Base-by-base conservation (phyloP, 2,888 invertebrate genomes). In the Xanthorhoe spadicearia region DNA sequence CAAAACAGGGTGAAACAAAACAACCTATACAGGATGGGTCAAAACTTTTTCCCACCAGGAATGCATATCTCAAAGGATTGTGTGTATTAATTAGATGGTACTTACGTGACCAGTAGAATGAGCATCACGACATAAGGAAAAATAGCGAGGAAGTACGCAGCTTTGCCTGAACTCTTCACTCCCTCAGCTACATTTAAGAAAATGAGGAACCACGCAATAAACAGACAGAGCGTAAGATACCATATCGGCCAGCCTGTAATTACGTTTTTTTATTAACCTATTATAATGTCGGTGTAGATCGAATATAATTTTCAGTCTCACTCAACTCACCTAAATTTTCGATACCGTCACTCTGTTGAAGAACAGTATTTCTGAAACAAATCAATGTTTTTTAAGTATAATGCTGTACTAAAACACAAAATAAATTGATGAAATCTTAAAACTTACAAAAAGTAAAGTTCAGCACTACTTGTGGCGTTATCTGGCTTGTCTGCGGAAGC, bases 81-180 rank as follows among this genome's bases (percentile, higher is more conserved):
- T 38, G 4, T 1, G 4, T 23, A 23, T 23, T 43, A 43, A 13
- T 43, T 43, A 3, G 38, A 43, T 43, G 38, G 56, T 62, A 80
- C 82, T 77, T 80, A 93, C 89, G 91, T 94, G 57, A 97, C 94
- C n/a, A 98, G 93, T 52, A 98, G 88, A 38, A 95, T 95, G 64
- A 97, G 89, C 86, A 98, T 94, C 58, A 98, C 95, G 5, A 96
- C 94, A 79, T 97, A 97, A 0, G 97, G 97, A 83, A 97, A 97
- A 2, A 98, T 85, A 0, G 98, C 98, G n/a, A 98, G 95, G 85
- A 98, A 97, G 87, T 98, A 98, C 0, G 98, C 95, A 0, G 95
- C 96, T 85, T 97, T 97, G 53, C 97, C 97, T 0, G 96, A 95
- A 78, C 96, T 96, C 83, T 95, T 95, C 0, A 97, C 96, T 9